A percentile compares a stretch with the other conserved stretches of the same genome.
Evolutionary conservation across 1,140 invertebrate species (phyloP).

Genomic region (Macrobrachium rosenbergii): DNA sequence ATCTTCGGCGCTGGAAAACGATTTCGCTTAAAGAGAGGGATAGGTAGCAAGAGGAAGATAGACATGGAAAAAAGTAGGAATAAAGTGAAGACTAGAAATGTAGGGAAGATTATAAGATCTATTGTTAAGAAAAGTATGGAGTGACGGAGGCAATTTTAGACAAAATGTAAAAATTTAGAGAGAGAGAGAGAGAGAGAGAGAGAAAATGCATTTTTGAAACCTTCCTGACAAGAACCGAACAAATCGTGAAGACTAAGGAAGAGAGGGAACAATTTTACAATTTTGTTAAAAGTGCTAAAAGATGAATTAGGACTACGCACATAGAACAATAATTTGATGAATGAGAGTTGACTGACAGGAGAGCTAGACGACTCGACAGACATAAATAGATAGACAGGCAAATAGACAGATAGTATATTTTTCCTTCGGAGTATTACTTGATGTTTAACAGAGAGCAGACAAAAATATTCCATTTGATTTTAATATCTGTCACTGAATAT

Average conservation of each 20-base stretch:
- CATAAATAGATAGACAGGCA: neutral
- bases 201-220: no score
- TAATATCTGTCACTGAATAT: no score
- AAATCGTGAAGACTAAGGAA: neutral
- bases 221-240: neutral
- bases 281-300: neutral
- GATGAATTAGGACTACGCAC: neutral
- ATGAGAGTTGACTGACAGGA: neutral
- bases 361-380: neutral
- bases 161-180: neutral
- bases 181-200: conserved; percentile 31
- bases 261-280: no score
- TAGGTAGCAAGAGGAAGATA: neutral
- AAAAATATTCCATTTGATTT: no score
- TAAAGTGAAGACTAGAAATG: neutral
- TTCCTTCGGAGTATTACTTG: no score
- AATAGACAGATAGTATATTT: neutral
- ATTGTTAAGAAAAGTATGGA: neutral
- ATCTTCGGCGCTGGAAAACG: no score
- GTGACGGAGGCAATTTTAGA: neutral
- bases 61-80: neutral
- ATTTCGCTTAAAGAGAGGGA: neutral
- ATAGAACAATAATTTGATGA: no score
- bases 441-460: no score
- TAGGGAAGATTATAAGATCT: neutral